Evolutionary conservation across 2,113 vertebrate species (phyloP).

Genomic region (Ciconia boyciana): DNA sequence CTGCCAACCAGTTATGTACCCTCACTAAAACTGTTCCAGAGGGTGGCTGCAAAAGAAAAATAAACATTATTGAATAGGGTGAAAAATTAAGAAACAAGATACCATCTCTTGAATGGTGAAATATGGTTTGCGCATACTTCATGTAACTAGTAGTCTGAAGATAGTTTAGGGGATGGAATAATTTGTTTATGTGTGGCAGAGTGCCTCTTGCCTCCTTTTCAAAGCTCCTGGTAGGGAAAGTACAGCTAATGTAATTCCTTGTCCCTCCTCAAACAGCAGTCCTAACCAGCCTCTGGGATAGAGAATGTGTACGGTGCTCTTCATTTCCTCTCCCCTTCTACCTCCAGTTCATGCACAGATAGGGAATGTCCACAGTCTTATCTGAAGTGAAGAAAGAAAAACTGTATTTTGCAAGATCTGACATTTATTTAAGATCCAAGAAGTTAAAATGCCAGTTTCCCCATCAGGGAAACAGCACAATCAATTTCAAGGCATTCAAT

Average conservation of each 20-base stretch:
- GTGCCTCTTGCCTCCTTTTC: neutral
- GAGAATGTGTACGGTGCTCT: fast-evolving
- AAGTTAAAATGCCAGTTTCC: neutral
- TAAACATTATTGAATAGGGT: neutral
- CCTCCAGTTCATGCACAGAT: neutral
- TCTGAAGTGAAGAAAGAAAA: neutral
- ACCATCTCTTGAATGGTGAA: neutral
- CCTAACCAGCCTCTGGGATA: neutral
- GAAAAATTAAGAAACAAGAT: neutral
- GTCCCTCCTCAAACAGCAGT: neutral
- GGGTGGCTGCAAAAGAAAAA: neutral
- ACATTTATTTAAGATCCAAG: neutral
- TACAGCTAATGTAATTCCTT: neutral
- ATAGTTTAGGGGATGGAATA: neutral
- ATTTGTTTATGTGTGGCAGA: neutral
- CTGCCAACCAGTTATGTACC: neutral
- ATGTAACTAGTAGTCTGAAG: neutral
- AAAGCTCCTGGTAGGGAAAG: neutral
- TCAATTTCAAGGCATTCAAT: neutral
- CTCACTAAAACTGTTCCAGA: neutral
- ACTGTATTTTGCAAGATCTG: neutral
- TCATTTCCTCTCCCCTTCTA: neutral
- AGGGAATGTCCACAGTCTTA: neutral
- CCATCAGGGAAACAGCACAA: neutral
- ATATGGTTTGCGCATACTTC: neutral